Base-by-base conservation (phyloP, 2,797 vertebrate species). In the Rachycentron canadum region DNA sequence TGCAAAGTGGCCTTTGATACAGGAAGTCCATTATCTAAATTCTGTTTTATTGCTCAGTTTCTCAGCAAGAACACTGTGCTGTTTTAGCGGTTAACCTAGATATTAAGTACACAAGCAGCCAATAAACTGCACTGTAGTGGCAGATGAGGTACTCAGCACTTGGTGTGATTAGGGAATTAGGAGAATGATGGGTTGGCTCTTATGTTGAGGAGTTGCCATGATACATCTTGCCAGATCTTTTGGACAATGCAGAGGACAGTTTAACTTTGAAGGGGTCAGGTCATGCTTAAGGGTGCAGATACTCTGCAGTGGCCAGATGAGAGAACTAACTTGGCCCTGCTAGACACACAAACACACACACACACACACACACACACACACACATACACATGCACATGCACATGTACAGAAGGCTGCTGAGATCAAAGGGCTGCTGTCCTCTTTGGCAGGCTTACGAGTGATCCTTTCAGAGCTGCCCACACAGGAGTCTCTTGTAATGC, bases 351-450 rank as follows among this genome's bases (percentile, higher is more conserved):
- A 45, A 75, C 76, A 72, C 81, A 63, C 69, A 72, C 69, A 55
- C 69, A 73, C 56, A 71, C 69, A 75, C 82, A 32, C 32, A 32
- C 32, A 32, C 32, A 74, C 83, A 76, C 75, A 72, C 85, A 67
- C 67, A 79, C 71, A 69, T 68, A 67, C 61, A 65, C 50, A 69
- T 59, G 65, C 70, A 57, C 62, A 85, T 3, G 81, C 79, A 80
- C 76, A 82, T 28, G 55, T 81, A 86, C 82, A 85, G 78, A 86
- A 80, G 79, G 71, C 80, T 4, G 56, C 72, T 43, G 56, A 86
- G 90, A 92, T 94, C 91, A 93, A 92, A 93, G 86, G 79, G 78
- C 84, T 50, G 77, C 90, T 92, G 89, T 91, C 87, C 84, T 92
- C 88, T 91, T 88, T 92, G 90, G 89, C 89, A 91, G 72, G 62